Evolutionary conservation across 2,113 vertebrate species (phyloP).

Genomic region (Dolichotis patagonum): DNA sequence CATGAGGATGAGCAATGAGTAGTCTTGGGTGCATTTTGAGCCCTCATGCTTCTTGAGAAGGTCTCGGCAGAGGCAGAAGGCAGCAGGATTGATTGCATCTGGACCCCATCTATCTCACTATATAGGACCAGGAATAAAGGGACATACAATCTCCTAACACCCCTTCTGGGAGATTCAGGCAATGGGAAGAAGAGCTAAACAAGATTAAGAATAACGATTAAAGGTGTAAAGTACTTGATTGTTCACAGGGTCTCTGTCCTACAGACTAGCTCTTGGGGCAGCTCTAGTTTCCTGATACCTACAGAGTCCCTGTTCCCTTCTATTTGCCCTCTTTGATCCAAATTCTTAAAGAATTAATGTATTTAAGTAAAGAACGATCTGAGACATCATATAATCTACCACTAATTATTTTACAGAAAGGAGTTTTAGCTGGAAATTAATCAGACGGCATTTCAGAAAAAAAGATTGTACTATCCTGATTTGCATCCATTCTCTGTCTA

Average conservation of each 20-base stretch:
- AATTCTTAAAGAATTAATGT: rapidly evolving
- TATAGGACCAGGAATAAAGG: rapidly evolving
- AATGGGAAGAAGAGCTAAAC: neutral
- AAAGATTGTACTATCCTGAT: neutral
- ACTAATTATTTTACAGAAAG: neutral
- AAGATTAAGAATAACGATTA: neutral
- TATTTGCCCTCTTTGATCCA: neutral
- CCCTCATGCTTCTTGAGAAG: neutral
- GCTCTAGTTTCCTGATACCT: neutral
- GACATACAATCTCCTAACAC: rapidly evolving
- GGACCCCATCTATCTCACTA: neutral
- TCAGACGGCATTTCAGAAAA: neutral
- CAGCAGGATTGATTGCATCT: rapidly evolving
- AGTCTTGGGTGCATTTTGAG: neutral
- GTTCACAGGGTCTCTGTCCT: neutral
- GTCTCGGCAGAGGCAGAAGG: rapidly evolving
- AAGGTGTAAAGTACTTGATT: neutral
- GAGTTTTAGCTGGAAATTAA: neutral
- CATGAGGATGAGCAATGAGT: rapidly evolving
- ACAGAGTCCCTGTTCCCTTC: rapidly evolving
- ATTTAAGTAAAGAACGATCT: neutral
- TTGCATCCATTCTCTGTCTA: neutral
- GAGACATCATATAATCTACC: neutral
- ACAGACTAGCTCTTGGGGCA: rapidly evolving
- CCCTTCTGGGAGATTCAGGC: neutral